These are phyloP conservation scores for Odontophorus gujanensis DNA, from an alignment of 2,113 vertebrate species.

Conservation along the genomic window DNA sequence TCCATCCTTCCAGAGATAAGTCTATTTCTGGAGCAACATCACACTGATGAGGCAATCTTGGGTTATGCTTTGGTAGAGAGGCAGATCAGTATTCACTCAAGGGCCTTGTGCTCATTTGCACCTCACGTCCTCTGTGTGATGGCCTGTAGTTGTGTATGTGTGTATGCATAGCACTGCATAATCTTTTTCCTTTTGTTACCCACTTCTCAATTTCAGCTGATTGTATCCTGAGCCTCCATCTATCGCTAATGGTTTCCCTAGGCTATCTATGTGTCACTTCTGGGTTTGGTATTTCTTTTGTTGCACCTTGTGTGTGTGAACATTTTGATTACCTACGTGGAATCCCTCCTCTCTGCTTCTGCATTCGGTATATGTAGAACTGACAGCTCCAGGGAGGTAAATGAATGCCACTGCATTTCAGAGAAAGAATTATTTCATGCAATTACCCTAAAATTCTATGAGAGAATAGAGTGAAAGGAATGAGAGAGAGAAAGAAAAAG, in stretches of 20 bases:
- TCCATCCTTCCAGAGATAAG: background rate
- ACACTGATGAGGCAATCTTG: background rate
- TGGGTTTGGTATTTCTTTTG: background rate
- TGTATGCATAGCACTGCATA: fast-evolving
- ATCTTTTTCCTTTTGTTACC: background rate
- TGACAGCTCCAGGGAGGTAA: conserved; percentile 39
- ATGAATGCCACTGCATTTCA: conserved; percentile 62
- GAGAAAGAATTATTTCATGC: conserved; percentile 69
- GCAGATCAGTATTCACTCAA: background rate
- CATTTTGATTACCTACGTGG: conserved; percentile 44
- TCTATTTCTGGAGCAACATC: background rate
- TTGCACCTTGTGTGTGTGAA: background rate
- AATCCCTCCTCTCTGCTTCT: conserved; percentile 12
- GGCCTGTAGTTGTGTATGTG: background rate
- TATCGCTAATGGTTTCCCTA: background rate
- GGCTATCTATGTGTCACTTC: background rate
- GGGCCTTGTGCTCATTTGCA: background rate
- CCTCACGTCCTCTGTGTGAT: background rate
- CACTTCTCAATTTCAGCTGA: background rate
- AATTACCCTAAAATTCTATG: conserved; percentile 64
- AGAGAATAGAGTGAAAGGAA: conserved; percentile 43
- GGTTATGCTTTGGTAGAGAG: background rate
- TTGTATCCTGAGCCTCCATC: background rate
- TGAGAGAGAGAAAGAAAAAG: conserved; percentile 7
- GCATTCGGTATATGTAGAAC: background rate